Percentiles rank a stretch among this genome's conserved stretches.
These are phyloP conservation scores for Rhodeus uyekii DNA, from an alignment of 2,797 vertebrate genomes.

Conservation along the genomic window DNA sequence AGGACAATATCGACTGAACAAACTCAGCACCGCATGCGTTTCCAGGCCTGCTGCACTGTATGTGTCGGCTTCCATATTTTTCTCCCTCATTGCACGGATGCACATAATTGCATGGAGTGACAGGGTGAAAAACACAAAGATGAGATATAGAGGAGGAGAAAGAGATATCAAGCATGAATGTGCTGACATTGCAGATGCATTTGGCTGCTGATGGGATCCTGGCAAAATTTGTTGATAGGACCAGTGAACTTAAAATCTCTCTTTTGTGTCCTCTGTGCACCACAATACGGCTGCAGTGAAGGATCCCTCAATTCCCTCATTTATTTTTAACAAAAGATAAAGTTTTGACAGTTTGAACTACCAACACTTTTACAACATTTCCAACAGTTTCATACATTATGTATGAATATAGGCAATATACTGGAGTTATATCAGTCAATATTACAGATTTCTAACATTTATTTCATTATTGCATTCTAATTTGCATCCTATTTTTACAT, in stretches of 20 bases:
- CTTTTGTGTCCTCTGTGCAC: not conserved
- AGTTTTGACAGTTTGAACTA: not conserved
- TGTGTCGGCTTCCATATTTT: not conserved
- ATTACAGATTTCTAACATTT: not conserved
- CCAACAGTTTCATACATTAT: not conserved
- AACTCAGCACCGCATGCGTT: not conserved
- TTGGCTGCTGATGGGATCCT: slow-evolving; percentile 45
- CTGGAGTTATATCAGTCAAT: not conserved
- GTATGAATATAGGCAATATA: not conserved
- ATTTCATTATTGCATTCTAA: not conserved
- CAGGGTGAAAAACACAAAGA: slow-evolving; percentile 25
- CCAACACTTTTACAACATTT: not conserved
- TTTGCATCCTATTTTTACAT: not conserved
- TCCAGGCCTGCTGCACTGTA: slow-evolving; percentile 2
- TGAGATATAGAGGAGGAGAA: slow-evolving; percentile 28
- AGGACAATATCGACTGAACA: slow-evolving; percentile 21
- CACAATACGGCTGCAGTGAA: not conserved
- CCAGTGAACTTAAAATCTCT: slow-evolving; percentile 22
- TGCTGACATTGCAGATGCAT: slow-evolving; percentile 55
- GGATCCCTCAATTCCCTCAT: not conserved
- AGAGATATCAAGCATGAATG: slow-evolving; percentile 51
- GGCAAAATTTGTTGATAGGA: slow-evolving; percentile 33
- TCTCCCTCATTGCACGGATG: slow-evolving; percentile 42
- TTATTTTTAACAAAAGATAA: not conserved
- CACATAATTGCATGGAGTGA: slow-evolving; percentile 43